phyloP scores from a whole-genome alignment of 2,113 vertebrate genomes.

The Tragulus kanchil region DNA sequence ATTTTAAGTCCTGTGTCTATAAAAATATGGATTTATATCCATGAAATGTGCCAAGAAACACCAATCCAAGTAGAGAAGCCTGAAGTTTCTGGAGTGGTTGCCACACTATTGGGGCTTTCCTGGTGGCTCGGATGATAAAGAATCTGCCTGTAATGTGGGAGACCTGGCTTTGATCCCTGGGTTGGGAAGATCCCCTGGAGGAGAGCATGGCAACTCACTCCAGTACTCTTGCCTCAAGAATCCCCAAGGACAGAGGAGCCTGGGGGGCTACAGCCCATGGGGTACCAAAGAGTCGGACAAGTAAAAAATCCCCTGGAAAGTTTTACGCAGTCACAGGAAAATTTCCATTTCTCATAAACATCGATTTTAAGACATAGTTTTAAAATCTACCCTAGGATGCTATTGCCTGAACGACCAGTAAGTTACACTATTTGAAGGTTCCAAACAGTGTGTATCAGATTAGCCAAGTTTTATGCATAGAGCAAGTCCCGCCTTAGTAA shows the following conservation, averaged over 20 bases:
- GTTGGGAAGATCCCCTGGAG: too few species aligned
- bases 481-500: not conserved
- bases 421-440: too few species aligned
- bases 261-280: too few species aligned
- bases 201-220: too few species aligned
- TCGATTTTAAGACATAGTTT: constrained; percentile 47
- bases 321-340: not conserved
- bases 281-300: too few species aligned
- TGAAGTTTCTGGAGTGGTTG: not conserved
- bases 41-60: constrained; percentile 14
- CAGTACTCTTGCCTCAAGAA: too few species aligned
- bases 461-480: not conserved
- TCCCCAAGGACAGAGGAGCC: too few species aligned
- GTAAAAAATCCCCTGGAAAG: too few species aligned
- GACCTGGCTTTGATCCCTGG: too few species aligned
- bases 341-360: not conserved
- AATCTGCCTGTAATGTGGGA: too few species aligned
- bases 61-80: not conserved
- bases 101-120: too few species aligned
- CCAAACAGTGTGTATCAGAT: not conserved
- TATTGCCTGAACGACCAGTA: not conserved
- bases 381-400: not conserved
- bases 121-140: too few species aligned
- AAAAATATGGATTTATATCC: not conserved
- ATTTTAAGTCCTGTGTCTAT: not conserved